Evolutionary conservation across 2,888 invertebrate species (phyloP), one percentile per base, ranked within the genome.

Genomic region (Hirtodrosophila histrioides): DNA sequence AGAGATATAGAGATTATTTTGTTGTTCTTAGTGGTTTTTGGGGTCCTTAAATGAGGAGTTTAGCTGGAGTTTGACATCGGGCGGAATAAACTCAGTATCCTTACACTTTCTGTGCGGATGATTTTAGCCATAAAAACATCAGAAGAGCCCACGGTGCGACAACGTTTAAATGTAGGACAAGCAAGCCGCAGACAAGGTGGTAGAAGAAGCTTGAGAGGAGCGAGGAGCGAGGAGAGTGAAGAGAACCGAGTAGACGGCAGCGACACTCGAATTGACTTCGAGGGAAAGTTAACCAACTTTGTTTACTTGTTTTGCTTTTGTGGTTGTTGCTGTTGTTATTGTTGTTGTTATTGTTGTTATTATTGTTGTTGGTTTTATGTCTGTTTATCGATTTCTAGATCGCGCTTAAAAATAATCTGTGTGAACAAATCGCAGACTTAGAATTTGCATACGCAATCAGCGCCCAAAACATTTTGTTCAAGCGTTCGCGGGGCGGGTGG

Each of bases 321-420:
- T 31, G 7, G 12, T 29, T 24, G 23, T 31, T 45, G 44, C 27
- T 27, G 17, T 17, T n/a, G n/a, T 23, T 8, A 24, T 23, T 35
- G 53, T 44, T 60, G 33, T 35, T 46, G 33, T 24, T 45, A 17
- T 29, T 41, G 43, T 39, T 4, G 29, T 56, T 33, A 23, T 31
- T 27, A 39, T 55, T 56, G 64, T 40, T 50, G 11, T 41, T 24
- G 12, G 27, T 33, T 56, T 51, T 46, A 33, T 44, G 60, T 51
- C 61, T 51, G 57, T 58, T 75, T 85, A 78, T 88, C 80, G 86
- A 87, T 85, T 87, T 75, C 73, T 69, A 73, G 74, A 77, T 85
- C 75, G 74, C 85, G 61, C 54, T 86, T 84, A 51, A 66, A 73
- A 88, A 48, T 64, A 70, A 75, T 86, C 64, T 68, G 46, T 39